Evolutionary conservation across 2,797 vertebrate species (phyloP).

Genomic region (Alcedo quadribrachys): DNA sequence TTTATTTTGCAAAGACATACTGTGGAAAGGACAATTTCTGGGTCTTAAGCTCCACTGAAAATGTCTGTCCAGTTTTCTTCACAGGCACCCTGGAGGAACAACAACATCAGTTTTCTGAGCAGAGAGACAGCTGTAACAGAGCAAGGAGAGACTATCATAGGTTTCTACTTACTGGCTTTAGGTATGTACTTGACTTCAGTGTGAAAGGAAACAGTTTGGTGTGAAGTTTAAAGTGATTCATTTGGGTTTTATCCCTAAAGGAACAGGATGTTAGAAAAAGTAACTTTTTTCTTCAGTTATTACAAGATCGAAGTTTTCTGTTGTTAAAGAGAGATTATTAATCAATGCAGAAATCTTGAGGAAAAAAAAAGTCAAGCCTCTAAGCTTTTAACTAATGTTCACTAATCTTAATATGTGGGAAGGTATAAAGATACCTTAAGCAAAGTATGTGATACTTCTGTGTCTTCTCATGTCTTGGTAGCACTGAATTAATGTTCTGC

Average conservation of each 20-base stretch:
- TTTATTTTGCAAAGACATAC: conserved; percentile 38
- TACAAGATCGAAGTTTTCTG: background rate
- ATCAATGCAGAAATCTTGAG: background rate
- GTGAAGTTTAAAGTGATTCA: background rate
- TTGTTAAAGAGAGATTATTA: background rate
- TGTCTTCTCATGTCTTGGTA: background rate
- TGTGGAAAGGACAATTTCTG: background rate
- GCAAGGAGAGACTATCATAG: conserved; percentile 87
- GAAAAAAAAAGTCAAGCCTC: background rate
- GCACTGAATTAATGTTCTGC: background rate
- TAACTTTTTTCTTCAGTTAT: background rate
- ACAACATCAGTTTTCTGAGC: conserved; percentile 83
- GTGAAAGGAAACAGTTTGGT: conserved; percentile 11
- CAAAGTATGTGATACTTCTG: background rate
- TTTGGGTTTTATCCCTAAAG: background rate
- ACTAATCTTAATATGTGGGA: background rate
- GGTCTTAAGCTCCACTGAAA: background rate
- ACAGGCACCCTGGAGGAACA: conserved; percentile 87
- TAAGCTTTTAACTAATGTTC: background rate
- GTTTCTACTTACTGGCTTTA: conserved; percentile 84
- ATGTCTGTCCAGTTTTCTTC: conserved; percentile 72
- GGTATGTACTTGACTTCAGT: conserved; percentile 74
- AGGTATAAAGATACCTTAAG: background rate
- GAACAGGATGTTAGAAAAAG: background rate
- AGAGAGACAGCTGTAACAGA: conserved; percentile 83